Percentiles rank a stretch among this genome's conserved stretches.
Evolutionary conservation across 2,113 vertebrate genomes (phyloP).

Genomic region (Sinocyclocheilus maitianheensis): DNA sequence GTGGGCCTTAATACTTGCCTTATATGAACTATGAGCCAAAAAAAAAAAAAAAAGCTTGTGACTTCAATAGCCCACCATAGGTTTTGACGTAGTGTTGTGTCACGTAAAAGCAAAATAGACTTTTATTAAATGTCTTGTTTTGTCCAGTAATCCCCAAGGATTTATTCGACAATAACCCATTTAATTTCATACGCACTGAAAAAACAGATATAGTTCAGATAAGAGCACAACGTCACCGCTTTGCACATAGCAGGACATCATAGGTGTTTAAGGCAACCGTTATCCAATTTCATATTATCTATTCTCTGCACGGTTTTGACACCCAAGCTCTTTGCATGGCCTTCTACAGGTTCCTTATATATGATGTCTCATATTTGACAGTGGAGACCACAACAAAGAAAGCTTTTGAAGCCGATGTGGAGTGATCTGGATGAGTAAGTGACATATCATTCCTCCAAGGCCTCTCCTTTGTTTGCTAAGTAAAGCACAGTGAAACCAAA

Average conservation of each 20-base stretch:
- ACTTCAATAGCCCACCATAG: too few species aligned
- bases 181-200: neutral
- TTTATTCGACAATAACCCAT: neutral
- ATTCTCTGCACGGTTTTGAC: neutral
- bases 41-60: too few species aligned
- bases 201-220: neutral
- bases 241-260: neutral
- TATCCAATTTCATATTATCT: conserved; percentile 32
- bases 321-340: conserved; percentile 1
- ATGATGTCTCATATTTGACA: conserved; percentile 37
- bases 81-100: too few species aligned
- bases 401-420: neutral
- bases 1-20: too few species aligned
- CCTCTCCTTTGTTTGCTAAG: conserved; percentile 33
- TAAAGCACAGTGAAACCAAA: conserved; percentile 11
- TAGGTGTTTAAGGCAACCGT: neutral
- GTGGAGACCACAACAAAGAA: conserved; percentile 26
- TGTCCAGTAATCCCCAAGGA: neutral
- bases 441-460: neutral
- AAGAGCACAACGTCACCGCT: neutral
- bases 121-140: neutral
- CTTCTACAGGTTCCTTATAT: conserved; percentile 28
- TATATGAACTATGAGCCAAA: too few species aligned
- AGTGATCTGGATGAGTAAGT: conserved; percentile 42
- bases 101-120: neutral